A percentile compares a stretch with the other conserved stretches of the same genome.
Evolutionary conservation across 2,113 vertebrate genomes (phyloP).

Genomic region (Hemiscyllium ocellatum): DNA sequence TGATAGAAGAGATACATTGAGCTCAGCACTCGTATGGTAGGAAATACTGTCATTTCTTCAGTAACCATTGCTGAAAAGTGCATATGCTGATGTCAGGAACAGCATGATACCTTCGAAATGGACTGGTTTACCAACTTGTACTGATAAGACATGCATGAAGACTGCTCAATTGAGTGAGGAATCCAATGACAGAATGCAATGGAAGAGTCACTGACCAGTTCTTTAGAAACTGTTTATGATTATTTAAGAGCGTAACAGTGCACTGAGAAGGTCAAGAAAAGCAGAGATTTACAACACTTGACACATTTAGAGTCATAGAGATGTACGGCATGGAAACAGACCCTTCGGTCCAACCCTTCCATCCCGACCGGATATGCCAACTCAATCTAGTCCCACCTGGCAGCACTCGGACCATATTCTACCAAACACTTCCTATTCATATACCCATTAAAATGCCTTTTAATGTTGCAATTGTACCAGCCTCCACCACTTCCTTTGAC

Average conservation of each 20-base stretch:
- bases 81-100: neutral
- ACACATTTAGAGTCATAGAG: neutral
- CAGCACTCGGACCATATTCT: too few species aligned
- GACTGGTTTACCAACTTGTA: neutral
- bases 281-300: neutral
- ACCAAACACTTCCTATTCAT: too few species aligned
- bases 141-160: neutral
- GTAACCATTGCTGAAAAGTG: neutral
- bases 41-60: neutral
- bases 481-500: too few species aligned
- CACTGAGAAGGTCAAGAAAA: neutral
- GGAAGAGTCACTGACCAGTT: neutral
- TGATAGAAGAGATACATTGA: neutral
- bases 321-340: too few species aligned
- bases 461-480: too few species aligned
- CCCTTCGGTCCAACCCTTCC: too few species aligned
- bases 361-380: too few species aligned
- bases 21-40: too few species aligned
- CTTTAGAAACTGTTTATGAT: neutral
- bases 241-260: neutral
- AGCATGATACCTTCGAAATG: neutral
- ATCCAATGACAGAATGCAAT: neutral
- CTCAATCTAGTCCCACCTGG: too few species aligned
- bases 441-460: too few species aligned
- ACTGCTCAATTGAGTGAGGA: neutral